These are phyloP conservation scores for Eustalomyia histrio DNA, from an alignment of 2,888 invertebrate genomes.

Conservation along the genomic window DNA sequence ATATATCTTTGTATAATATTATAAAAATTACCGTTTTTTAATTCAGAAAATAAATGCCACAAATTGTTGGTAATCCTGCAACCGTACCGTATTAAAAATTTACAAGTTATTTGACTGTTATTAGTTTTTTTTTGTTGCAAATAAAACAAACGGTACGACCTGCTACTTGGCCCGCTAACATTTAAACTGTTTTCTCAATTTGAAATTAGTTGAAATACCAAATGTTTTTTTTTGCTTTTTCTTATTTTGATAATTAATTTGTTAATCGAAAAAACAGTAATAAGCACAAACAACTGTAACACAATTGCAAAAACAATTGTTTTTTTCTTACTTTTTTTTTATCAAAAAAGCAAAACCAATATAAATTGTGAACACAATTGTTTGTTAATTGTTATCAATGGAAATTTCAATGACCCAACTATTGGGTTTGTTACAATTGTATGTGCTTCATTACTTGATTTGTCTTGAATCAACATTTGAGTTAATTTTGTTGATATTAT, in stretches of 20 bases:
- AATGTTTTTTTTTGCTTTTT: constrained; percentile 23
- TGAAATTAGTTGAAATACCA: constrained; percentile 35
- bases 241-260: constrained; percentile 34
- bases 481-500: neutral
- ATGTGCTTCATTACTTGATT: neutral
- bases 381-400: constrained; percentile 49
- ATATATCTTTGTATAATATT: no score
- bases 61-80: neutral
- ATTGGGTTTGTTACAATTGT: constrained; percentile 32
- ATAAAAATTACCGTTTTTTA: constrained; percentile 20
- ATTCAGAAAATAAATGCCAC: neutral
- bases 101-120: neutral
- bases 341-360: constrained; percentile 23
- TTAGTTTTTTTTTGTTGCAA: constrained; percentile 1
- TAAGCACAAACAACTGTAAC: constrained; percentile 68
- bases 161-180: constrained; percentile 26
- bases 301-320: constrained; percentile 65
- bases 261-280: constrained; percentile 67
- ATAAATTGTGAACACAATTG: constrained; percentile 33
- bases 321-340: constrained; percentile 32
- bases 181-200: constrained; percentile 36
- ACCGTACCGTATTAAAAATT: neutral
- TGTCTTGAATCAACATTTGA: constrained; percentile 1
- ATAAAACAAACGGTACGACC: constrained; percentile 14
- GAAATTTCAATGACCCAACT: constrained; percentile 48